Percentiles rank a stretch among this genome's conserved stretches.
Conservation (phyloP, 1,140 invertebrate species). For the Saxidomus purpurata region DNA sequence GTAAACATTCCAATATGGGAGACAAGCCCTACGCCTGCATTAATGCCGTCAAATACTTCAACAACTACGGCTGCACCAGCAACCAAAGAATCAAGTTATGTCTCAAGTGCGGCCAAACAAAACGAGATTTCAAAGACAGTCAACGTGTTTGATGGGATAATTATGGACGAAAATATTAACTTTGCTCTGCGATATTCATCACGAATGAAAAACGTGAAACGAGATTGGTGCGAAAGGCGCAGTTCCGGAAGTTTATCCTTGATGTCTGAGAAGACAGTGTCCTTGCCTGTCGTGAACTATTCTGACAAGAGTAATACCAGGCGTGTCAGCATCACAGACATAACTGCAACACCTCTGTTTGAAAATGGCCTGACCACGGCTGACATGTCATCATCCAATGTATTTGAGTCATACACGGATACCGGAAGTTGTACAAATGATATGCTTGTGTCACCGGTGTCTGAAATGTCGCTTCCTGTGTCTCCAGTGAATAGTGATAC, state of each 20-base stretch:
- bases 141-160: slow-evolving; percentile 18
- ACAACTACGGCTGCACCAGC: not conserved
- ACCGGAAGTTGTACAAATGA: not conserved
- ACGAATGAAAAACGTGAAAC: slow-evolving; percentile 34
- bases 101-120: not conserved
- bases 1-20: not conserved
- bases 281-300: not conserved
- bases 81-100: not conserved
- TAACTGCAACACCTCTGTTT: not conserved
- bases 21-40: not conserved
- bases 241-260: not conserved
- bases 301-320: not conserved
- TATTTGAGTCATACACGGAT: not conserved
- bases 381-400: not conserved
- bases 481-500: not conserved
- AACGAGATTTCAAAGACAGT: not conserved
- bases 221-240: not conserved
- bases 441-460: not conserved
- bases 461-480: not conserved
- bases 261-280: slow-evolving; percentile 6
- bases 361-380: not conserved
- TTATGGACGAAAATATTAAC: slow-evolving; percentile 55
- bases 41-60: not conserved
- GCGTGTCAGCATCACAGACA: not conserved
- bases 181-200: slow-evolving; percentile 53